A percentile compares a stretch with the other conserved stretches of the same genome.
Conservation (phyloP, 2,888 invertebrate species). For the Brachynemurus nebulosus region DNA sequence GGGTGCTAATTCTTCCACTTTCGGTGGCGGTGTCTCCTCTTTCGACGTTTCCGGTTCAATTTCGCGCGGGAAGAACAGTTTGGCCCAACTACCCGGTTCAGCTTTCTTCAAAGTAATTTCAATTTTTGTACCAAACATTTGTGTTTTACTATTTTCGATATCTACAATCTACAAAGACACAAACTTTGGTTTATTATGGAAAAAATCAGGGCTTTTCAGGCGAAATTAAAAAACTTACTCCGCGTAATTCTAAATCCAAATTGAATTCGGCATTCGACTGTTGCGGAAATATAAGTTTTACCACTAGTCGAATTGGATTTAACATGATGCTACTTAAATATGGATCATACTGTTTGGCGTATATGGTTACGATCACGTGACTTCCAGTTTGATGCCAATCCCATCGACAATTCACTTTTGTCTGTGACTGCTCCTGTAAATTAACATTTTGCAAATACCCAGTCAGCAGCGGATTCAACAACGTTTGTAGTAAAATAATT, state of each 20-base stretch:
- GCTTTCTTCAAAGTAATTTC: constrained; percentile 84
- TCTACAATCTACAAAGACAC: constrained; percentile 54
- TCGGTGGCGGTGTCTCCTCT: constrained; percentile 18
- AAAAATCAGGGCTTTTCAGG: neutral
- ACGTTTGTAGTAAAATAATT: too few relatives aligned
- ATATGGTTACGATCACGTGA: constrained; percentile 74
- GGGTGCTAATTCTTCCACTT: constrained; percentile 32
- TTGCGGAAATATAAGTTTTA: constrained; percentile 63
- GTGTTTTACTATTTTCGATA: constrained; percentile 52
- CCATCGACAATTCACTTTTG: constrained; percentile 61
- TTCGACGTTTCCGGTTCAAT: constrained; percentile 13
- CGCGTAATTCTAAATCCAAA: constrained; percentile 65
- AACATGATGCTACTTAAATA: constrained; percentile 57
- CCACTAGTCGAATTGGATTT: constrained; percentile 68
- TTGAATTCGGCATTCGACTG: constrained; percentile 56
- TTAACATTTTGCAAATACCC: too few relatives aligned
- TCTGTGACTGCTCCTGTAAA: too few relatives aligned
- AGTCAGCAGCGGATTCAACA: too few relatives aligned
- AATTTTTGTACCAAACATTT: constrained; percentile 78
- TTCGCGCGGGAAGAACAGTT: constrained; percentile 48
- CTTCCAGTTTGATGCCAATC: constrained; percentile 93
- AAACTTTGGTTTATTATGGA: too few relatives aligned
- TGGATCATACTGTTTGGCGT: constrained; percentile 82
- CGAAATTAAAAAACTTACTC: constrained; percentile 51
- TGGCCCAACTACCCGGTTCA: constrained; percentile 70